Conservation (phyloP, 2,888 invertebrate species). For the Rotaria sp. region DNA sequence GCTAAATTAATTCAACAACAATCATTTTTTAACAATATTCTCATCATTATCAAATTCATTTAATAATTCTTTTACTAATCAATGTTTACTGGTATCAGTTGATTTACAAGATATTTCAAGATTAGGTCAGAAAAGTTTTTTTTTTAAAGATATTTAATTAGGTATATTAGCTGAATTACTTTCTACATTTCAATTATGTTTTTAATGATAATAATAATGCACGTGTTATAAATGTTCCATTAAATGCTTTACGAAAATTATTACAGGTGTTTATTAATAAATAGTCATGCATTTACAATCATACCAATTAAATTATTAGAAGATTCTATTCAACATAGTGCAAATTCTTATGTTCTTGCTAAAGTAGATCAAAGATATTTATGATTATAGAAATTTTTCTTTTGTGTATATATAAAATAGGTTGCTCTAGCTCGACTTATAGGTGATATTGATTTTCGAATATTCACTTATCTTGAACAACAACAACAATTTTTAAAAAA, state of each 20-base stretch:
- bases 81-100: too few relatives aligned
- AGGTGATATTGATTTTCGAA: neutral
- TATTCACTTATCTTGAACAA: neutral
- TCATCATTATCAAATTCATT: neutral
- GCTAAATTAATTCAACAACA: neutral
- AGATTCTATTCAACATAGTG: too few relatives aligned
- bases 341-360: too few relatives aligned
- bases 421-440: neutral
- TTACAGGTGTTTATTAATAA: neutral
- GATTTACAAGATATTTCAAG: too few relatives aligned
- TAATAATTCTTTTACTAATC: too few relatives aligned
- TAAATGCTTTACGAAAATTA: neutral
- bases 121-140: too few relatives aligned
- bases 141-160: too few relatives aligned
- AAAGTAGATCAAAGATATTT: too few relatives aligned
- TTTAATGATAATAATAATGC: neutral
- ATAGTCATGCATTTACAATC: neutral
- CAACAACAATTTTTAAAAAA: neutral
- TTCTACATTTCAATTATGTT: neutral
- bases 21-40: neutral
- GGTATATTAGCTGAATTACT: too few relatives aligned
- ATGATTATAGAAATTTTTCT: neutral
- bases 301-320: neutral
- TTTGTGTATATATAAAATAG: neutral
- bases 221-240: neutral